phyloP scores from a whole-genome alignment of 2,888 invertebrate genomes.

The Autographa pulchrina region DNA sequence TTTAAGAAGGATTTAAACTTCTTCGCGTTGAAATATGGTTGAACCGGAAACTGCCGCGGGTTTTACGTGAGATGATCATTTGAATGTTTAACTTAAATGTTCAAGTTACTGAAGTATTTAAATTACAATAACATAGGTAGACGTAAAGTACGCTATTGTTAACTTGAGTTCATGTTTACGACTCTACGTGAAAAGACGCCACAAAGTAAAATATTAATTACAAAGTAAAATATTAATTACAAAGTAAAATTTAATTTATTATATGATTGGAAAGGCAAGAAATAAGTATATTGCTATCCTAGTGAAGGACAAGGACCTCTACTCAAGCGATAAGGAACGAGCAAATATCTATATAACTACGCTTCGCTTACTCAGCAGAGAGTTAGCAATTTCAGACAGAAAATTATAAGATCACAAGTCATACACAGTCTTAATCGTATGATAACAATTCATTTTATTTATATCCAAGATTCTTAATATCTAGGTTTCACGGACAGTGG shows the following conservation, averaged over 20 bases:
- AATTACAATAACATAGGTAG: neutral
- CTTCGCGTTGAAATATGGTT: conserved; percentile 10
- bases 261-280: neutral
- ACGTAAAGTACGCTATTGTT: neutral
- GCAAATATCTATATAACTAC: no score
- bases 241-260: neutral
- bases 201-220: neutral
- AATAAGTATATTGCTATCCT: neutral
- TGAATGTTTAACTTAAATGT: conserved; percentile 28
- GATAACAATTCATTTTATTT: no score
- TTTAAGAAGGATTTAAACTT: conserved; percentile 45
- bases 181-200: neutral
- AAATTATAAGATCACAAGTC: no score
- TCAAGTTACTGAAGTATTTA: conserved; percentile 23
- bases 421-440: no score
- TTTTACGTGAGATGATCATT: conserved; percentile 7
- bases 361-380: neutral
- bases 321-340: neutral
- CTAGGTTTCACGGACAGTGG: no score
- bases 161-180: neutral
- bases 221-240: neutral
- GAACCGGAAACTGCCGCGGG: conserved; percentile 7
- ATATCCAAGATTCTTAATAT: no score
- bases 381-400: no score
- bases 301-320: neutral